phyloP scores from a whole-genome alignment of 2,888 invertebrate species.

The Gonocerus acuteangulatus region DNA sequence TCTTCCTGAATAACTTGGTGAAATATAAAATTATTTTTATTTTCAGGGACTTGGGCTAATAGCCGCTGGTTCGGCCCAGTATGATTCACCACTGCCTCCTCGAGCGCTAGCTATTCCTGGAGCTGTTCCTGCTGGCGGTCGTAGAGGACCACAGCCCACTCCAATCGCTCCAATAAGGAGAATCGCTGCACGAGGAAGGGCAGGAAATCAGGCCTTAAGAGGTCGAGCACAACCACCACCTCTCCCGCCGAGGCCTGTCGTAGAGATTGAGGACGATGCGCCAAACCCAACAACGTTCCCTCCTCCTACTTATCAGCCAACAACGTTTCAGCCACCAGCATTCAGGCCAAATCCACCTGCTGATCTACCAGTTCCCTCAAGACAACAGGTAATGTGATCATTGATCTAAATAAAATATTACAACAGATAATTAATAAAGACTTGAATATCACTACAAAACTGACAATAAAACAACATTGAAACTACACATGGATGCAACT shows the following conservation, averaged over 20 bases:
- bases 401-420: background rate
- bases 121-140: slow-evolving; percentile 45
- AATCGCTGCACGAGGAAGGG: slow-evolving; percentile 45
- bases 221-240: slow-evolving; percentile 36
- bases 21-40: too few relatives aligned
- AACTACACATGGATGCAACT: too few relatives aligned
- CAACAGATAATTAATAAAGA: background rate
- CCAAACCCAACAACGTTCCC: slow-evolving; percentile 39
- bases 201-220: slow-evolving; percentile 41
- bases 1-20: too few relatives aligned
- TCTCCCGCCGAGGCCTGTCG: slow-evolving; percentile 44
- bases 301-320: slow-evolving; percentile 30
- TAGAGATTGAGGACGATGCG: slow-evolving; percentile 43
- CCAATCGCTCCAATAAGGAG: slow-evolving; percentile 18
- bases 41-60: background rate
- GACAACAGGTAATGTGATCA: slow-evolving; percentile 37
- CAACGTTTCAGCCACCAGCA: slow-evolving; percentile 27
- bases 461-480: too few relatives aligned
- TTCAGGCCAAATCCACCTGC: slow-evolving; percentile 20
- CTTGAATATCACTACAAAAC: too few relatives aligned
- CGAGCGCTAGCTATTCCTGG: slow-evolving; percentile 57
- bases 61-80: slow-evolving; percentile 34
- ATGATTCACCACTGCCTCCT: slow-evolving; percentile 53
- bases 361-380: slow-evolving; percentile 33
- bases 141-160: background rate